Conservation (phyloP, 2,797 vertebrate species). For the Gastrophryne carolinensis region DNA sequence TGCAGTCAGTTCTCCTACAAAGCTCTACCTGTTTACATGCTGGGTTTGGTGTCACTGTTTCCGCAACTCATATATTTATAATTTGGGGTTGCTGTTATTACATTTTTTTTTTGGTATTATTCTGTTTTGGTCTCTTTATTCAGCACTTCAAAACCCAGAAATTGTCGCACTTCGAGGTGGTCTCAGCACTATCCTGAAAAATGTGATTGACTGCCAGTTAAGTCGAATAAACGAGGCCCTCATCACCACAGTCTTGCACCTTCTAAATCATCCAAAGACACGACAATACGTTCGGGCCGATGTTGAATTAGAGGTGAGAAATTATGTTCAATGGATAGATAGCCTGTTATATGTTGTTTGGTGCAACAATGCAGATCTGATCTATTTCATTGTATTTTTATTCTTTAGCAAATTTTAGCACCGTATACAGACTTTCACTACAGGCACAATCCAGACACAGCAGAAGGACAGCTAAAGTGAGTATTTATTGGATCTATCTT, state of each 20-base stretch:
- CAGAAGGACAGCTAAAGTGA: constrained; percentile 97
- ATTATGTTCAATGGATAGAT: no score
- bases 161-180: constrained; percentile 93
- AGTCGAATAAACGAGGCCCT: constrained; percentile 98
- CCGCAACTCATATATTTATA: no score
- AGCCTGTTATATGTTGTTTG: constrained; percentile 1
- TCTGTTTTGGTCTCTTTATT: constrained; percentile 47
- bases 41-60: no score
- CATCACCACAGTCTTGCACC: constrained; percentile 95
- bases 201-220: constrained; percentile 96
- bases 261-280: constrained; percentile 97
- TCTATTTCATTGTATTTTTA: background rate
- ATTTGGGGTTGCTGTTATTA: background rate
- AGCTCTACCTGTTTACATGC: no score
- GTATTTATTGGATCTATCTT: no score
- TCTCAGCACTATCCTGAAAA: constrained; percentile 95
- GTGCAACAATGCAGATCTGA: background rate
- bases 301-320: constrained; percentile 94
- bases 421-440: constrained; percentile 99
- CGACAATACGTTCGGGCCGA: constrained; percentile 92
- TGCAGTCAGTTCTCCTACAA: no score
- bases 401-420: constrained; percentile 91
- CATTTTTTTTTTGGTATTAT: background rate
- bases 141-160: constrained; percentile 96
- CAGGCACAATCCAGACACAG: constrained; percentile 94